Evolutionary conservation across 2,797 vertebrate genomes (phyloP).

Genomic region (Protonibea diacanthus): DNA sequence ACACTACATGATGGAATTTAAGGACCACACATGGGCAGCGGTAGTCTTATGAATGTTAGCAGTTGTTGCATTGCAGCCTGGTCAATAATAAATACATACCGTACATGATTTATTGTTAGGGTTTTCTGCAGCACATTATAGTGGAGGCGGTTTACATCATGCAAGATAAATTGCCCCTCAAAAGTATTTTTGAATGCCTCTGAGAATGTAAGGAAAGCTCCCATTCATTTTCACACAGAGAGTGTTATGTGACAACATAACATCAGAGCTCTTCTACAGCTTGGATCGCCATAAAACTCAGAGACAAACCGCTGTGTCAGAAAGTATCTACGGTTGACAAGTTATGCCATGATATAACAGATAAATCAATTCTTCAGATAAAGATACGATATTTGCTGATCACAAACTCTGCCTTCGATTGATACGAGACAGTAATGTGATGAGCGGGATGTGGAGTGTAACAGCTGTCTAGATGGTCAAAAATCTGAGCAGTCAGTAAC

Average conservation of each 20-base stretch:
- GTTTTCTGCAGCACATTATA: background rate
- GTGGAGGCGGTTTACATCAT: background rate
- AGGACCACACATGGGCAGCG: background rate
- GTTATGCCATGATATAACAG: too few relatives aligned
- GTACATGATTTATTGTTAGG: background rate
- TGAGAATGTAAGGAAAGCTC: background rate
- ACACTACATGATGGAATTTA: background rate
- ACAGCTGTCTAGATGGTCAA: too few relatives aligned
- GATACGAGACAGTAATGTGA: too few relatives aligned
- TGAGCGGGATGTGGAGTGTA: too few relatives aligned
- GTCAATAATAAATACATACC: background rate
- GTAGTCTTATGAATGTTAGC: background rate
- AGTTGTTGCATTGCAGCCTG: background rate
- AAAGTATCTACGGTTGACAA: background rate
- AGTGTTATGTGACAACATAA: background rate
- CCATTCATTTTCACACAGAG: background rate
- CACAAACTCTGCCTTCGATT: too few relatives aligned
- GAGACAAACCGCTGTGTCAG: background rate
- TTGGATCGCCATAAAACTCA: background rate
- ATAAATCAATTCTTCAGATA: too few relatives aligned
- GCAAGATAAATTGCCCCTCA: background rate
- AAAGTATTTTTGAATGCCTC: background rate
- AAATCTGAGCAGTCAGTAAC: too few relatives aligned
- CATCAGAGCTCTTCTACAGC: background rate
- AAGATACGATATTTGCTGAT: too few relatives aligned